phyloP scores from a whole-genome alignment of 2,113 vertebrate species.

The Zosterops hypoxanthus region DNA sequence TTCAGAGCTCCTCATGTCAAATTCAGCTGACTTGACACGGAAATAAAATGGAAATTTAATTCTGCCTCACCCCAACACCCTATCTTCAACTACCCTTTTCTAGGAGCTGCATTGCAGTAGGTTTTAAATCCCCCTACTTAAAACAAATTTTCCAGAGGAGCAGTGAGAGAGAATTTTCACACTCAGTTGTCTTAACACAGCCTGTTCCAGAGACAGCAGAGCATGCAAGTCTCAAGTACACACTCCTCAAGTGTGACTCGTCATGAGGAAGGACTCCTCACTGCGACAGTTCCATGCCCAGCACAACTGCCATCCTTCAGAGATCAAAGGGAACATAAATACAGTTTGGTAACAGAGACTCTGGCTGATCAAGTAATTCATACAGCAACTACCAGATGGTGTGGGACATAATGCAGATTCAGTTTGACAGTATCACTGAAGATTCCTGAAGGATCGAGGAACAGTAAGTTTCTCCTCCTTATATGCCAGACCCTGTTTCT shows the following conservation, averaged over 20 bases:
- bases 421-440: background rate
- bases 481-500: background rate
- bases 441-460: background rate
- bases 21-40: background rate
- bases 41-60: background rate
- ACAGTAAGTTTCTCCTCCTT: background rate
- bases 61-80: background rate
- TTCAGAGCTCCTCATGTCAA: background rate
- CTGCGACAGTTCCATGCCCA: background rate
- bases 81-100: background rate
- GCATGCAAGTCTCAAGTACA: background rate
- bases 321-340: background rate
- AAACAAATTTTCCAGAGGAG: background rate
- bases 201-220: background rate
- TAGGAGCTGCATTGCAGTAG: background rate
- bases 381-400: background rate
- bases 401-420: background rate
- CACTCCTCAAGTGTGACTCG: background rate
- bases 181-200: background rate
- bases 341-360: background rate
- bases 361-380: background rate
- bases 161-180: background rate
- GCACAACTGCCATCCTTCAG: background rate
- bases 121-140: background rate
- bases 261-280: background rate